Percentiles rank a stretch among this genome's conserved stretches.
Conservation (phyloP, 2,888 invertebrate species). For the Drosophila cracens region DNA sequence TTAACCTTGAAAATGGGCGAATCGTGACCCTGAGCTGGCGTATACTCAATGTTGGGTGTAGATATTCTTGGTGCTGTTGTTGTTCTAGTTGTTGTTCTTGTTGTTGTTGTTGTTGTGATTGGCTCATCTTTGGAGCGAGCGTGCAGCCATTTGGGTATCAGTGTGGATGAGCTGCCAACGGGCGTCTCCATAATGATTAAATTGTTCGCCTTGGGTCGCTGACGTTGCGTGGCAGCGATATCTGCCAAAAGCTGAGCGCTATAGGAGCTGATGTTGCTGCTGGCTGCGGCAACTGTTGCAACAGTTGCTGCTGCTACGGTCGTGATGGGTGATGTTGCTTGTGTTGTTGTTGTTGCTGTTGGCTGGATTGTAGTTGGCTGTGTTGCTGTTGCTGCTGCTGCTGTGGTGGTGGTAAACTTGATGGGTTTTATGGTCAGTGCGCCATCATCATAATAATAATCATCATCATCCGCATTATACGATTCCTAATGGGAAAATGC, state of each 20-base stretch:
- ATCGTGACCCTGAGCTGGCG: constrained; percentile 62
- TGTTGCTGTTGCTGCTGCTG: constrained; percentile 17
- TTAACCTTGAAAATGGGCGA: constrained; percentile 77
- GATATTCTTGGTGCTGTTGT: constrained; percentile 9
- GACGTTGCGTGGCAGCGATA: constrained; percentile 53
- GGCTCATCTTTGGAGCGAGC: constrained; percentile 66
- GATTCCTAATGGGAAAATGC: constrained; percentile 83
- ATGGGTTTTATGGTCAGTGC: constrained; percentile 83
- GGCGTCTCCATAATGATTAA: constrained; percentile 65
- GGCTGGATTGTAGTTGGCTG: constrained; percentile 7
- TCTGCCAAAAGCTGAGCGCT: constrained; percentile 71
- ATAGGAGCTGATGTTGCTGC: constrained; percentile 42
- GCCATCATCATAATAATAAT: constrained; percentile 84
- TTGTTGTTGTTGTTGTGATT: constrained; percentile 34
- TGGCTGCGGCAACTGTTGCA: constrained; percentile 19
- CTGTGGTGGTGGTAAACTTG: constrained; percentile 59
- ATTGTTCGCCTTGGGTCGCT: constrained; percentile 55
- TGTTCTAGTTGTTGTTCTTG: constrained; percentile 19
- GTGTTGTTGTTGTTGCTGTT: not conserved
- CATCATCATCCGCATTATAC: constrained; percentile 76
- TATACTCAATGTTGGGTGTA: constrained; percentile 52
- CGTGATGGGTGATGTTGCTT: constrained; percentile 1
- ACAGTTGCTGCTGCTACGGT: not conserved
- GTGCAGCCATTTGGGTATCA: constrained; percentile 46
- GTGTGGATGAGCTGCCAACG: constrained; percentile 40